Base-by-base conservation (phyloP, 92 coral and sea anemone genomes). In the Siderastrea siderea region DNA sequence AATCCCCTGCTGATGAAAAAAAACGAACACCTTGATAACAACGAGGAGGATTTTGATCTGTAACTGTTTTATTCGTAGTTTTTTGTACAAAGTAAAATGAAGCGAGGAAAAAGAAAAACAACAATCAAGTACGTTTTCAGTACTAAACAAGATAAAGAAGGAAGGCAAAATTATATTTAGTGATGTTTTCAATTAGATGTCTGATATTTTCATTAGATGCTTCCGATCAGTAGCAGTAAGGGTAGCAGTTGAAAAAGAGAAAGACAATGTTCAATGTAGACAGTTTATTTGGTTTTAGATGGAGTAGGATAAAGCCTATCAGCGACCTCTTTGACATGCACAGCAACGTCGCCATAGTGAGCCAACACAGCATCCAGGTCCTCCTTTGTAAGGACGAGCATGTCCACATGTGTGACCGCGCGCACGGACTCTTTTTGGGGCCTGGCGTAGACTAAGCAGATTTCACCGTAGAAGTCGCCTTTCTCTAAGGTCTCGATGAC, bases 401-500 rank as follows among this genome's bases (percentile, higher is more conserved):
- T 76, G 72, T 92, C 93, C 46, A 93, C 95, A 55, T 95, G 94
- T 15, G 96, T 93, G 67, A 94, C 93, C 54, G 98, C 98, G 78
- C 98, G 96, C 10, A 93, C 86, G 5, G 98, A 93, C 54, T 85
- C 90, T n/a, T 74, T 70, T 4, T 93, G 98, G 61, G 95, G 96
- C 38, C 95, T 87, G 86, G 92, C 77, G 68, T 85, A 64, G 7
- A 95, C 90, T 47, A 95, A 88, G 81, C 89, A 82, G 26, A 68
- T 79, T 71, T 93, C 96, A 14, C 98, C 98, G 58, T 90, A 95
- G 79, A 68, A 89, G 9, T 74, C 19, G 14, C 92, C 93, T 53
- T 93, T 91, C 9, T 95, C 96, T 10, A 95, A 74, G 2, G 95
- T 91, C 76, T 91, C 92, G 77, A 95, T 93, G 52, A 95, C 88